Base-by-base conservation (phyloP, 92 coral and sea anemone genomes). In the Plumapathes pennacea region DNA sequence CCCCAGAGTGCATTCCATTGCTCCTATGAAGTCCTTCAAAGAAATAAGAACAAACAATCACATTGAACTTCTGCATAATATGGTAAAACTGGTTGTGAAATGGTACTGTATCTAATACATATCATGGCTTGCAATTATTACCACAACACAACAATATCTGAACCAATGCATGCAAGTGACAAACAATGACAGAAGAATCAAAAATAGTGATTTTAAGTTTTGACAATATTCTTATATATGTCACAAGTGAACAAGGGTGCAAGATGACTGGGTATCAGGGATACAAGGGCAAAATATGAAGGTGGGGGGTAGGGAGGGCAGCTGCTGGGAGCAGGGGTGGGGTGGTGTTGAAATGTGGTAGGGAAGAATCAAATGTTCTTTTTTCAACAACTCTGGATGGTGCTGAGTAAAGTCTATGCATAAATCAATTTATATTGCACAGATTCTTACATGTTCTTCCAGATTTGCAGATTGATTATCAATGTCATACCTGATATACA, bases 401-500 rank as follows among this genome's bases (percentile, higher is more conserved):
- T n/a, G n/a, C n/a, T n/a, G n/a, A n/a, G n/a, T n/a, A n/a, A n/a
- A n/a, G n/a, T n/a, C n/a, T n/a, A n/a, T n/a, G n/a, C n/a, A n/a
- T n/a, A n/a, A n/a, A n/a, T n/a, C n/a, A n/a, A n/a, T n/a, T n/a
- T n/a, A n/a, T n/a, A n/a, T n/a, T n/a, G n/a, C 18, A 45, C 20
- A 39, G 38, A 32, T 19, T 50, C 97, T 77, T 56, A 91, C 97
- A 50, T 91, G 97, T 62, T 91, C 89, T 53, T 86, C 71, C 34
- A 91, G 74, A 41, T 63, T 76, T 31, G 89, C 37, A 28, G 97
- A 88, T 54, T 76, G 81, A 37, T 78, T 88, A 40, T 91, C 97
- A 45, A 88, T 69, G 46, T 91, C 97, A 84, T 83, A 91, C 57
- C 97, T 90, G 52, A n/a, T n/a, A n/a, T n/a, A n/a, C n/a, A n/a